Evolutionary conservation across 2,888 invertebrate genomes (phyloP).

Genomic region (Epistrophe eligans): DNA sequence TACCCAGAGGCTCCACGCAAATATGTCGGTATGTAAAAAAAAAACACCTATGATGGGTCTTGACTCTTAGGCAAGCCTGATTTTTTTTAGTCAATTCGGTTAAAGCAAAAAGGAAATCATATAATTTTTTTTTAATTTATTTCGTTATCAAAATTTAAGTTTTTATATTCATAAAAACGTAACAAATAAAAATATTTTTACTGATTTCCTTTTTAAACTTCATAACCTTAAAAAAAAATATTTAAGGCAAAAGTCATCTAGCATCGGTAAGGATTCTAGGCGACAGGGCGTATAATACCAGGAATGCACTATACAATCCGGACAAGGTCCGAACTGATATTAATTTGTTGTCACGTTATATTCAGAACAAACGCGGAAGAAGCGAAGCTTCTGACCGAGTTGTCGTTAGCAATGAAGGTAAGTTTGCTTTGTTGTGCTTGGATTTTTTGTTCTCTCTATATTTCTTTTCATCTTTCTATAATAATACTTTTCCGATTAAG

Average conservation of each 20-base stretch:
- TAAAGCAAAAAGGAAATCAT: slow-evolving; percentile 58
- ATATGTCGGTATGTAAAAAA: slow-evolving; percentile 86
- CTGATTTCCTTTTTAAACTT: slow-evolving; percentile 63
- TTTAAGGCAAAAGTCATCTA: slow-evolving; percentile 91
- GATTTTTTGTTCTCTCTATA: slow-evolving; percentile 17
- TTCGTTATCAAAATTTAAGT: neutral
- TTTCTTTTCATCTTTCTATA: neutral
- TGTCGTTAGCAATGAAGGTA: slow-evolving; percentile 79
- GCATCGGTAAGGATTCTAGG: slow-evolving; percentile 94
- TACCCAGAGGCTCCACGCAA: slow-evolving; percentile 89
- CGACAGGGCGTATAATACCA: slow-evolving; percentile 90
- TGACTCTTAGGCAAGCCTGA: slow-evolving; percentile 43
- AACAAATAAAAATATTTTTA: slow-evolving; percentile 26
- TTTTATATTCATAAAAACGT: neutral
- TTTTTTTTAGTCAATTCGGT: slow-evolving; percentile 42
- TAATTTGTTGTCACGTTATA: slow-evolving; percentile 94
- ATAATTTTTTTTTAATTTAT: neutral
- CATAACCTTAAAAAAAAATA: slow-evolving; percentile 68
- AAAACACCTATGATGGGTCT: slow-evolving; percentile 7
- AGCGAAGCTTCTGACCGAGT: slow-evolving; percentile 77
- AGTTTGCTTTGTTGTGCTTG: slow-evolving; percentile 72
- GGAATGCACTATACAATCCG: slow-evolving; percentile 88
- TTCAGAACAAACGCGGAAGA: slow-evolving; percentile 89
- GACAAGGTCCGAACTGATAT: slow-evolving; percentile 93
- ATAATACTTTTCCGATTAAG: slow-evolving; percentile 17